Evolutionary conservation across 2,797 vertebrate species (phyloP).

Genomic region (Buphagus erythrorhynchus): DNA sequence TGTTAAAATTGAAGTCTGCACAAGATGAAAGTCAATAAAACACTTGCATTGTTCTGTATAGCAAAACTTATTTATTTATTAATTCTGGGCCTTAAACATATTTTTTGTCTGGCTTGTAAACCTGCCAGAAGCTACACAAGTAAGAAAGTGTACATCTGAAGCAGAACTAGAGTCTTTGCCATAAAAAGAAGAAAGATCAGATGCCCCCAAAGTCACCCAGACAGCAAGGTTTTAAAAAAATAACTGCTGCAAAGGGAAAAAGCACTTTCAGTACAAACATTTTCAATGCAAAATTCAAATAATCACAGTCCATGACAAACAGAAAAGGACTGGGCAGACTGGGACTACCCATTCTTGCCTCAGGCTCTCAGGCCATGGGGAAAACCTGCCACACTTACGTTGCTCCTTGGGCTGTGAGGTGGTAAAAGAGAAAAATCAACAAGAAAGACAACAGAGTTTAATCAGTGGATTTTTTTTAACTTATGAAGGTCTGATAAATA

Average conservation of each 20-base stretch:
- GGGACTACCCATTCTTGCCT: neutral
- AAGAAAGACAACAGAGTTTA: neutral
- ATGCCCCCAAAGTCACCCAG: neutral
- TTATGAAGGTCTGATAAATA: neutral
- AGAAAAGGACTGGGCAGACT: neutral
- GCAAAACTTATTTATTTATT: slow-evolving; percentile 45
- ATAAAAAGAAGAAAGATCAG: slow-evolving; percentile 42
- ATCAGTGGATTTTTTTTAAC: neutral
- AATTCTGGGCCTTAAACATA: slow-evolving; percentile 28
- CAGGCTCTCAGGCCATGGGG: neutral
- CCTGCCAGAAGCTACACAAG: slow-evolving; percentile 8
- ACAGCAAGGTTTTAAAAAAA: neutral
- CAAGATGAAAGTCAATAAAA: slow-evolving; percentile 37
- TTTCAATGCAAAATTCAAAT: neutral
- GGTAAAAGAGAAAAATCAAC: neutral
- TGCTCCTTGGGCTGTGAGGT: neutral
- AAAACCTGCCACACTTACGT: neutral
- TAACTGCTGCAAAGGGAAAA: neutral
- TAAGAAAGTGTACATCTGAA: slow-evolving; percentile 26
- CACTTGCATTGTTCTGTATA: neutral
- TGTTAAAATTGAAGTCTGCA: slow-evolving; percentile 31
- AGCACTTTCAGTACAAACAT: neutral
- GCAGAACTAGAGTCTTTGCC: slow-evolving; percentile 13
- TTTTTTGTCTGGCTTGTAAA: slow-evolving; percentile 50
- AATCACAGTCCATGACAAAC: neutral